These are phyloP conservation scores for Cynopterus brachyotis DNA, from an alignment of 2,113 vertebrate species.

Conservation along the genomic window DNA sequence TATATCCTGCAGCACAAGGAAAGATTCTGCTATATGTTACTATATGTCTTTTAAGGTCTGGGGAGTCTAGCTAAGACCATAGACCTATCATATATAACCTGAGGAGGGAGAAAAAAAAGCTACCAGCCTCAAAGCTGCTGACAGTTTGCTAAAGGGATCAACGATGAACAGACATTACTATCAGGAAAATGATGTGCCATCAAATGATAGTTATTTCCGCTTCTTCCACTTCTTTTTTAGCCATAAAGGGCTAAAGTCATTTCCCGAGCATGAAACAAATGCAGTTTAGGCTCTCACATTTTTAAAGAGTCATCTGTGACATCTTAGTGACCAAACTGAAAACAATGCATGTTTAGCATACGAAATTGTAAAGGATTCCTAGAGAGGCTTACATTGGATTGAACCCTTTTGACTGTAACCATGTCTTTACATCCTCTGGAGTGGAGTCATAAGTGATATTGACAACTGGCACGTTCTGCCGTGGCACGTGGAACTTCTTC, in stretches of 20 bases:
- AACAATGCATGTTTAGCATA: neutral
- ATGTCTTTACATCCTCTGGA: constrained; percentile 88
- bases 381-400: constrained; percentile 90
- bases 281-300: neutral
- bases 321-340: neutral
- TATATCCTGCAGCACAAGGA: neutral
- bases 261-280: neutral
- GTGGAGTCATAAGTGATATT: constrained; percentile 93
- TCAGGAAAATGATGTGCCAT: neutral
- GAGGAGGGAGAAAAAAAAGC: neutral
- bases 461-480: constrained; percentile 80
- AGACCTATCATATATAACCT: neutral
- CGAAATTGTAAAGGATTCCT: neutral
- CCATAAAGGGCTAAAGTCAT: neutral
- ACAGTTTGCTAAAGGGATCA: neutral
- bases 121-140: neutral
- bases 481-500: constrained; percentile 90
- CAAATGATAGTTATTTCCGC: neutral
- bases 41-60: neutral
- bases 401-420: constrained; percentile 96
- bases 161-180: neutral
- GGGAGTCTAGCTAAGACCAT: neutral
- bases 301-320: neutral
- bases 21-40: neutral
- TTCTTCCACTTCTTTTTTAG: neutral